A percentile compares a stretch with the other conserved stretches of the same genome.
Conservation (phyloP, 2,797 vertebrate species). For the Pampus argenteus region DNA sequence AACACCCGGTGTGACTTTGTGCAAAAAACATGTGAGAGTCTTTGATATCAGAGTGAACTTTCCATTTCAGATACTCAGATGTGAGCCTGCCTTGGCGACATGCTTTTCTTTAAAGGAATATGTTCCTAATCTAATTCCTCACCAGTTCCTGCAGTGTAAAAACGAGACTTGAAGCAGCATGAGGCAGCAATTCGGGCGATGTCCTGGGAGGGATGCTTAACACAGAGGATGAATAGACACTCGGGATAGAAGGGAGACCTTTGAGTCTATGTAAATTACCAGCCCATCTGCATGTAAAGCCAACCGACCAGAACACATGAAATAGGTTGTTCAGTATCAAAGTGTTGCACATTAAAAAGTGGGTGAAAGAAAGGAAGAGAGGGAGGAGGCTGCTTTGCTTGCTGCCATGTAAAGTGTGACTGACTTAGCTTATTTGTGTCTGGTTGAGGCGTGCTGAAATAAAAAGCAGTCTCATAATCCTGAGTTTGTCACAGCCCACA, state of each 20-base stretch:
- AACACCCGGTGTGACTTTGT: slow-evolving; percentile 58
- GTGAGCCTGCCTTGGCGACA: slow-evolving; percentile 41
- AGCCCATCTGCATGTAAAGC: slow-evolving; percentile 75
- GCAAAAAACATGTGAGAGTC: slow-evolving; percentile 57
- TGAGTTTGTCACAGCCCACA: slow-evolving; percentile 71
- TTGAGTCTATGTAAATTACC: slow-evolving; percentile 79
- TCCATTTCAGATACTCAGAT: slow-evolving; percentile 53
- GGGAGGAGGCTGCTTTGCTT: slow-evolving; percentile 48
- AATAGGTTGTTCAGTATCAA: slow-evolving; percentile 81
- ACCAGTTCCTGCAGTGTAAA: slow-evolving; percentile 73
- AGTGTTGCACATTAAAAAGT: slow-evolving; percentile 75
- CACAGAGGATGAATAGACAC: slow-evolving; percentile 76
- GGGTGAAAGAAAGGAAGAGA: slow-evolving; percentile 69
- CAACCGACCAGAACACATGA: slow-evolving; percentile 74
- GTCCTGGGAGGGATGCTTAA: slow-evolving; percentile 73
- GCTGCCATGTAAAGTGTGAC: slow-evolving; percentile 71
- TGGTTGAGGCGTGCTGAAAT: slow-evolving; percentile 66
- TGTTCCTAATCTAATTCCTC: slow-evolving; percentile 75
- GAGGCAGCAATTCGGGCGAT: slow-evolving; percentile 76
- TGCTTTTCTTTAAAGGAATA: slow-evolving; percentile 67
- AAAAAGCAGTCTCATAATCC: slow-evolving; percentile 70
- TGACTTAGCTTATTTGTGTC: slow-evolving; percentile 68
- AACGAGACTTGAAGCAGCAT: slow-evolving; percentile 77
- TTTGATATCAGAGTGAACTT: slow-evolving; percentile 67
- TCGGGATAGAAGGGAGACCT: slow-evolving; percentile 72